These are phyloP conservation scores for Ifrita kowaldi DNA, from an alignment of 2,113 vertebrate genomes.

Conservation along the genomic window DNA sequence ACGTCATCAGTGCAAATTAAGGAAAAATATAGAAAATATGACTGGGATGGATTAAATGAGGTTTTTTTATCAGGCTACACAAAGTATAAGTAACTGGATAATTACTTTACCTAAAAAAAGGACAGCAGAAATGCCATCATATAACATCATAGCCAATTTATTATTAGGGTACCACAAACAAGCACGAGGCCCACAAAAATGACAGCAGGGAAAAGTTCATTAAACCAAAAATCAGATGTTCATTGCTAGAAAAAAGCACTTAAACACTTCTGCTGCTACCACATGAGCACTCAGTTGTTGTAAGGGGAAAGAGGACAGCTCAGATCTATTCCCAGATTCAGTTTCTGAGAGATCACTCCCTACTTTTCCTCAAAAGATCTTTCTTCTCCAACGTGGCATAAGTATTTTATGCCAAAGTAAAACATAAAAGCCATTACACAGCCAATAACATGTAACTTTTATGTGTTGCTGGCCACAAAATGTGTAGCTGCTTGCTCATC, in stretches of 20 bases:
- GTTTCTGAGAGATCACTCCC: neutral
- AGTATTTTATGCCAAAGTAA: neutral
- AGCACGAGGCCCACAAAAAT: neutral
- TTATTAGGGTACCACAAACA: neutral
- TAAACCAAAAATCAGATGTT: neutral
- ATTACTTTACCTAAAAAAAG: constrained; percentile 24
- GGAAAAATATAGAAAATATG: neutral
- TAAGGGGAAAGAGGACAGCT: neutral
- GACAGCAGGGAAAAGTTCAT: neutral
- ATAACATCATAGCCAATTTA: neutral
- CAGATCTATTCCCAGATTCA: neutral
- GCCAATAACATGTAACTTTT: neutral
- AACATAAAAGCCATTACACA: neutral
- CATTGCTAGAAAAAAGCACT: neutral
- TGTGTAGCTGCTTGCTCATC: neutral
- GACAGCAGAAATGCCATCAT: neutral
- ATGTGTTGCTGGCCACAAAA: neutral
- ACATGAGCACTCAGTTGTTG: rapidly evolving
- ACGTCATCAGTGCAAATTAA: constrained; percentile 5
- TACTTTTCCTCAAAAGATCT: neutral
- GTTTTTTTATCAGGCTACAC: neutral
- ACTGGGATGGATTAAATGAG: neutral
- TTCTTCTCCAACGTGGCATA: neutral
- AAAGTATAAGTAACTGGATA: neutral
- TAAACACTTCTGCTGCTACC: neutral